Percentiles rank a stretch among this genome's conserved stretches.
These are phyloP conservation scores for Horisme vitalbata DNA, from an alignment of 2,888 invertebrate genomes.

Conservation along the genomic window DNA sequence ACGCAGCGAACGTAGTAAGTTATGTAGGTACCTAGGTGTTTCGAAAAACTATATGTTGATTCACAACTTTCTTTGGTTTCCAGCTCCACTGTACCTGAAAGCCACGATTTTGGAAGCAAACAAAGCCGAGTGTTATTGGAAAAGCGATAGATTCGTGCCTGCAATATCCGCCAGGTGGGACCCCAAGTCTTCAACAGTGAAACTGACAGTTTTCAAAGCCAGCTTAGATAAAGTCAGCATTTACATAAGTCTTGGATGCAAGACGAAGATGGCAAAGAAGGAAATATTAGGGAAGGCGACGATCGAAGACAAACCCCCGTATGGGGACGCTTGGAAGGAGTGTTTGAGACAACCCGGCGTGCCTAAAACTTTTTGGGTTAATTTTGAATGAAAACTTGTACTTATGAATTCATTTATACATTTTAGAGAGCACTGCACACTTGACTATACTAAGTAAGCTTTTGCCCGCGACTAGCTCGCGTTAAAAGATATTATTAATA, in stretches of 20 bases:
- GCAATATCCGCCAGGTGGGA: conserved; percentile 91
- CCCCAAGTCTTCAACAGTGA: conserved; percentile 84
- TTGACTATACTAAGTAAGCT: conserved; percentile 5
- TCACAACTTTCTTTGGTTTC: conserved; percentile 41
- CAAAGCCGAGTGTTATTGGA: conserved; percentile 85
- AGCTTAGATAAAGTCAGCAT: conserved; percentile 85
- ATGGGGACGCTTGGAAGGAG: conserved; percentile 84
- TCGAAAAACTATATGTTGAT: too few relatives aligned
- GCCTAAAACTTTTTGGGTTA: conserved; percentile 83
- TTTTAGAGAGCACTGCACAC: conserved; percentile 18
- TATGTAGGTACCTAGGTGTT: too few relatives aligned
- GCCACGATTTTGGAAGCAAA: conserved; percentile 88
- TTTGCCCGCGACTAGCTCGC: too few relatives aligned
- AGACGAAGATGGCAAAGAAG: conserved; percentile 87
- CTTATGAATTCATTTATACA: not conserved
- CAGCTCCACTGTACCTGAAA: conserved; percentile 89
- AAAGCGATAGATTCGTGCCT: conserved; percentile 88
- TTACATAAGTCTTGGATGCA: conserved; percentile 85
- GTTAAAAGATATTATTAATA: too few relatives aligned
- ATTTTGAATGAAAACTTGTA: conserved; percentile 69
- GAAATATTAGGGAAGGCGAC: conserved; percentile 85
- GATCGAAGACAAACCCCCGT: conserved; percentile 84
- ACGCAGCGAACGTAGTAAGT: too few relatives aligned
- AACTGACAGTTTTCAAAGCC: conserved; percentile 84
- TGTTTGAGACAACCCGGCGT: conserved; percentile 80